phyloP scores from a whole-genome alignment of 2,888 invertebrate species.

The Notodonta dromedarius region DNA sequence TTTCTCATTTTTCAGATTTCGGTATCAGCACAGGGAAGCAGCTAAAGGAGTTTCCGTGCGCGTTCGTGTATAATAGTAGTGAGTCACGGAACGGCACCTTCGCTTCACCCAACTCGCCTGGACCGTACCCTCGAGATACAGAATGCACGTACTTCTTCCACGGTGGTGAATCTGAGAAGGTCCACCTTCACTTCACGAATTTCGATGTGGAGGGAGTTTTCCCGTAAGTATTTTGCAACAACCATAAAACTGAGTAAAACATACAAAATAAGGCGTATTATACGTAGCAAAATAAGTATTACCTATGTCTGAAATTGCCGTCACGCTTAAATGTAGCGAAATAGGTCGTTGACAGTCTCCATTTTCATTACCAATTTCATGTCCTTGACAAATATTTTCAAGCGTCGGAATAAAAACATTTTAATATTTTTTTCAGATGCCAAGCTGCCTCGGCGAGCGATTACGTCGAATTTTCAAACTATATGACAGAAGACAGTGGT shows the following conservation, averaged over 20 bases:
- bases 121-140: slow-evolving; percentile 94
- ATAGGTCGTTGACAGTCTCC: not conserved
- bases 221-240: slow-evolving; percentile 88
- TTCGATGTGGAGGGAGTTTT: slow-evolving; percentile 97
- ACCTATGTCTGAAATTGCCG: too few species aligned
- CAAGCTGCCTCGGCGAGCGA: slow-evolving; percentile 96
- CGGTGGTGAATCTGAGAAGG: slow-evolving; percentile 90
- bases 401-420: too few species aligned
- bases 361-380: not conserved
- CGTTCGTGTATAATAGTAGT: slow-evolving; percentile 94
- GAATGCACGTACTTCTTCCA: slow-evolving; percentile 97
- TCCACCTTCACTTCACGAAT: slow-evolving; percentile 93
- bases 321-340: too few species aligned
- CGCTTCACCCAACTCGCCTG: slow-evolving; percentile 95
- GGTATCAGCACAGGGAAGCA: slow-evolving; percentile 94
- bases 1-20: slow-evolving; percentile 86
- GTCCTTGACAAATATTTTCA: too few species aligned
- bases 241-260: too few species aligned
- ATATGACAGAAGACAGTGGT: slow-evolving; percentile 94
- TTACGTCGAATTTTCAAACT: slow-evolving; percentile 98
- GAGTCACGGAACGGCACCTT: slow-evolving; percentile 92
- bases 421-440: slow-evolving; percentile 86
- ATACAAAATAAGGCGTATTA: too few species aligned
- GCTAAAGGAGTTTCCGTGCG: slow-evolving; percentile 90
- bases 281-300: not conserved